Conservation (phyloP, 2,113 vertebrate species). For the Microcebus lehilahytsara region DNA sequence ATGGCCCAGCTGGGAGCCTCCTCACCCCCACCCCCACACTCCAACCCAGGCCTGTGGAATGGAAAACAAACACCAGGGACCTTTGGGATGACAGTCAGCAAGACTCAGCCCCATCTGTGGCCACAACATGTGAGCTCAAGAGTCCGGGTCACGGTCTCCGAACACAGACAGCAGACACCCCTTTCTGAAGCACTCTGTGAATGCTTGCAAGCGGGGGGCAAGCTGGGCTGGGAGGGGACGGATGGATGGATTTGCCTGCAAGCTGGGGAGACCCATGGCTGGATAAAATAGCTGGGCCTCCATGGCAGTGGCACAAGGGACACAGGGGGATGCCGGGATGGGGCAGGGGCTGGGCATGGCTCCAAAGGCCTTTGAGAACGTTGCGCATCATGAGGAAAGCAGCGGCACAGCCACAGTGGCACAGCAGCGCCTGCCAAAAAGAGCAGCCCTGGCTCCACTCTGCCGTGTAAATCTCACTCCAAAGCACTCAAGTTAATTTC, state of each 20-base stretch:
- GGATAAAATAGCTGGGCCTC: neutral
- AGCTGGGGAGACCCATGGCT: neutral
- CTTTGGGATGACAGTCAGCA: neutral
- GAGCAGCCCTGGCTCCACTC: neutral
- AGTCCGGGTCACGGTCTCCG: neutral
- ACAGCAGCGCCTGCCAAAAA: neutral
- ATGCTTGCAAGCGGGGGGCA: no score
- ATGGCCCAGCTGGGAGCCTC: neutral
- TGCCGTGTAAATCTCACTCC: neutral
- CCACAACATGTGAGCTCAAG: neutral
- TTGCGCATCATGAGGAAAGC: neutral
- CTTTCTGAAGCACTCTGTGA: neutral
- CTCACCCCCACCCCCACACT: neutral
- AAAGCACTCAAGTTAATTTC: constrained; percentile 37
- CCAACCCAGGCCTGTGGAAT: neutral
- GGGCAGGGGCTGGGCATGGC: neutral
- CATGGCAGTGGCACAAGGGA: neutral
- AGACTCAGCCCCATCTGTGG: neutral
- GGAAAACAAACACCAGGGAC: neutral
- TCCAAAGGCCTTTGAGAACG: constrained; percentile 30
- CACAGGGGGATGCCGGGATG: neutral
- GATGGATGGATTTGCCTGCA: neutral
- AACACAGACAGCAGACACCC: neutral
- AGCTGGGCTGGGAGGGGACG: no score
- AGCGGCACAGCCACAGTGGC: neutral